Base-by-base conservation (phyloP, 1,140 invertebrate species). In the Lutraria rhynchaena region DNA sequence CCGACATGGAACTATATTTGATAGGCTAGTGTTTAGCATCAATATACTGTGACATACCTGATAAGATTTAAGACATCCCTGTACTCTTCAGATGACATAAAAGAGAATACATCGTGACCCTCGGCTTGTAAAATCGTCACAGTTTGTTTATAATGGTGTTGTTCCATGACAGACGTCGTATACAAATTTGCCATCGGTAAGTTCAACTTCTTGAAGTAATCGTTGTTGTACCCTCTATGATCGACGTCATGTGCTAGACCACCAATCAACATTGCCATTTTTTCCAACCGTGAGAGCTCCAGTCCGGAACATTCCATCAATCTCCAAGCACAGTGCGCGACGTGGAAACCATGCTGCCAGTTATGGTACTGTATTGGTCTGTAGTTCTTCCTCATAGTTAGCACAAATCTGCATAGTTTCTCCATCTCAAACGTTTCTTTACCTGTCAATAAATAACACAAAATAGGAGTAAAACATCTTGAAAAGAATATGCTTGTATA, bases 101-200 rank as follows among this genome's bases (percentile, higher is more conserved):
- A 83, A 1, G 85, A 81, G 44, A 90, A 89, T 13, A 90, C 88
- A 69, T 90, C 88, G 37, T 86, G 82, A 3, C 85, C 88, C 31
- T 88, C 83, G 37, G 83, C 83, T 57, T 89, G 85, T 31, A 89
- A 70, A 24, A 89, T 89, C 27, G 84, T 85, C 3, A 90, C 83
- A 4, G 87, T 90, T 60, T 89, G 88, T 53, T 89, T 85, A 53
- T 89, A 90, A 67, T 90, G 89, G 71, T 90, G 89, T 27, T 90
- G 84, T 74, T 90, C 89, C 86, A 90, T 89, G 3, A 88, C 84
- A 7, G 89, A 89, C 5, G 87, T 88, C 22, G 84, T 84, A 55
- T 90, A 90, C n/a, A 90, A 58, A 46, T 81, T 78, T 13, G 88
- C 85, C 15, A 90, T 69, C 11, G 89, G 88, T 31, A 84, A 82